Base-by-base conservation (phyloP, 2,888 invertebrate species). In the Perithous albicinctus region DNA sequence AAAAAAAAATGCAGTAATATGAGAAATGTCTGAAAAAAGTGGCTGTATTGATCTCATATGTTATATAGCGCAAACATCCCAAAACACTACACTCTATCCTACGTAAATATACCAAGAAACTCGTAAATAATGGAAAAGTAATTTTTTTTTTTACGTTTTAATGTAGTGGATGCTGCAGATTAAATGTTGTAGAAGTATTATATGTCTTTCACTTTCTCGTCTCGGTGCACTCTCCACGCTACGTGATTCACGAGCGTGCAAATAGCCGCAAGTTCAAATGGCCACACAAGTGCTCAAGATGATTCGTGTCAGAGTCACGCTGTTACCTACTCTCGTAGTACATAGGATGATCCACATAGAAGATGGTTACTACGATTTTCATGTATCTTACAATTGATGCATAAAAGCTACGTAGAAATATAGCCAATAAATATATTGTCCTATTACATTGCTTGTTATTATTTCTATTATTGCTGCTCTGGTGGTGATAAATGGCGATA, bases 131-230 rank as follows among this genome's bases (percentile, higher is more conserved):
- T n/a, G 18, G 1, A 6, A 48, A 48, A 48, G 18, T 6, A 8
- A 5, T 4, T 48, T 20, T 48, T 48, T 18, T 18, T 48, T 18
- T 5, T n/a, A n/a, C 29, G 29, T n/a, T 29, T 29, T 26, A 54
- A 29, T 54, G 26, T 4, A 54, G 4, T 29, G n/a, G 29, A 54
- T 26, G 54, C 26, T 12, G 54, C 2, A 2, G 26, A 29, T n/a
- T 12, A 6, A 29, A 5, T 8, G 26, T 29, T n/a, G 23, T 29
- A 54, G n/a, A 20, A 18, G 48, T 23, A 51, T 38, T 23, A 43
- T 26, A 54, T 26, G 23, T 38, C 70, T 56, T 29, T 56, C 56
- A 70, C 70, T 70, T 70, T 70, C 70, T 56, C 70, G 56, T 51
- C 12, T n/a, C 41, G 10, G 12, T 41, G n/a, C 26, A 18, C n/a